Base-by-base conservation (phyloP, 2,797 vertebrate genomes). In the Muscicapa striata region DNA sequence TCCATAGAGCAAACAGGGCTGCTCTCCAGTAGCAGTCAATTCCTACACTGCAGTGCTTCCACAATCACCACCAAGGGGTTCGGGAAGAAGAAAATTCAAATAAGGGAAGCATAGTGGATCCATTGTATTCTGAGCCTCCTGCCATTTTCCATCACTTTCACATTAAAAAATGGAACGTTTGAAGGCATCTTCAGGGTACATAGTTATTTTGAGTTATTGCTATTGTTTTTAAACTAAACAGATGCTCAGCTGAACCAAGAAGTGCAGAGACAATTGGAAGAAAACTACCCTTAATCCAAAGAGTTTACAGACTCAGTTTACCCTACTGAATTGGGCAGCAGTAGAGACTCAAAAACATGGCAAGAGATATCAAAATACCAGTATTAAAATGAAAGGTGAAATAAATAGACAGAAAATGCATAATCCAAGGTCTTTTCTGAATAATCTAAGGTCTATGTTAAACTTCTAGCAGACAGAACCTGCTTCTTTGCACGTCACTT, bases 151-250 rank as follows among this genome's bases (percentile, higher is more conserved):
- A 93, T 75, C 38, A 55, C 58, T 89, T 92, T 92, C 24, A 30
- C 62, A 83, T 94, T 75, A 72, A 90, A 85, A 84, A 84, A 83
- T 36, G 24, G 87, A 93, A 87, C 38, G 43, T 57, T 29, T 80
- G 54, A 92, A 92, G 62, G 72, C 55, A 54, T 89, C 40, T 82
- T 87, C 75, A 70, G 63, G 68, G 59, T 22, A 70, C 23, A 23
- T 29, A 57, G 24, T 80, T 84, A 61, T 46, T 94, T 68, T 80
- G 52, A 85, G 57, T 87, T 70, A 69, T 36, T 88, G 49, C 77
- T 90, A n/a, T 77, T 94, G 78, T 80, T 94, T 92, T 91, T 49
- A 61, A 82, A 76, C 40, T 45, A 75, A 64, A 61, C 48, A 84
- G 49, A 77, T 27, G 61, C 43, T 74, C 36, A 49, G 46, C 11